Base-by-base conservation (phyloP, 1,140 invertebrate species). In the Hycleus cichorii region DNA sequence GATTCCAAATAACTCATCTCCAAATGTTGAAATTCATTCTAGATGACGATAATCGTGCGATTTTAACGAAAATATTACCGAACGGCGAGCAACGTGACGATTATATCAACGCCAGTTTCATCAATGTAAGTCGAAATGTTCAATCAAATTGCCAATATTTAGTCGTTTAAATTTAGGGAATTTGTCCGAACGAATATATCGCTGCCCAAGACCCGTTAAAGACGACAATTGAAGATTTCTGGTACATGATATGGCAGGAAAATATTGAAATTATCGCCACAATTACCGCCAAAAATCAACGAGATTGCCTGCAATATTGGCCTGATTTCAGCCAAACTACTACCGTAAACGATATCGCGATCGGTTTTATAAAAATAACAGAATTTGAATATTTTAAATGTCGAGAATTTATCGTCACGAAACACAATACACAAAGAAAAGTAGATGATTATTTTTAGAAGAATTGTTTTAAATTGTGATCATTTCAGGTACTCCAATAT, bases 161-260 rank as follows among this genome's bases (percentile, higher is more conserved):
- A 53, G 5, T 46, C 32, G 45, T 10, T 44, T 11, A n/a, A 39
- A 7, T 32, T 43, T 46, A 18, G 27, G 88, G 84, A 85, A 87
- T 45, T 85, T 83, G 53, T 43, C 76, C 80, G 38, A 80, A 79
- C 57, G 80, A 83, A 60, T 91, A 89, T 60, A 87, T 91, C 59
- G 87, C 88, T 10, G 83, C 86, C 10, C 88, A 91, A 75, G 88
- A 86, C 18, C 89, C 90, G 0, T 81, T 86, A 60, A 77, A 80
- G 10, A 78, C 81, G 59, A 91, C 88, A 6, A 73, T 83, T 1
- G 75, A 76, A 42, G 88, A 91, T 69, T 90, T 91, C 72, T 91
- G 89, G 88, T 72, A 81, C 60, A 90, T 91, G 87, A 71, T 88
- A 24, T 83, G 87, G 71, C 81, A 88, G 64, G 80, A 87, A 66